Conservation (phyloP, 2,888 invertebrate species). For the Acronicta psi region DNA sequence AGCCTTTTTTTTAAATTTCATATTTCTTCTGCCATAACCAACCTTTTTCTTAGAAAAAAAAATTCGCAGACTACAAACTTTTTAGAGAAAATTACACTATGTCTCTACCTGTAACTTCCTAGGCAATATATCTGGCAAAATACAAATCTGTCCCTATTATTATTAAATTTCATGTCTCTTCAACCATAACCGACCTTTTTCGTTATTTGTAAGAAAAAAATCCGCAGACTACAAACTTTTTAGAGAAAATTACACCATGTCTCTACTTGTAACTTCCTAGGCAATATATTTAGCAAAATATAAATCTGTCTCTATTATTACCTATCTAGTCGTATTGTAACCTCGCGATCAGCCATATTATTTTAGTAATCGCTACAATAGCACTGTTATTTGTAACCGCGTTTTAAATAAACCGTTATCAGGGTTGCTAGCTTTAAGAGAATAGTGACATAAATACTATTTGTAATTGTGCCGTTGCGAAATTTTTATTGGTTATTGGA, state of each 20-base stretch:
- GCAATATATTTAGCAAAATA: slow-evolving; percentile 3
- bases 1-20: no score
- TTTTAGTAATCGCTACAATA: slow-evolving; percentile 34
- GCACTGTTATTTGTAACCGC: slow-evolving; percentile 43
- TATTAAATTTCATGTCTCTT: no score
- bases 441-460: background rate
- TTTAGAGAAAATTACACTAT: background rate
- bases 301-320: slow-evolving; percentile 24
- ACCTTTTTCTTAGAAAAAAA: no score
- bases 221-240: no score
- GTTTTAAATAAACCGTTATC: slow-evolving; percentile 21
- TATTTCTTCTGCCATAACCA: no score
- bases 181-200: no score
- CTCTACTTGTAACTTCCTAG: background rate
- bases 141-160: background rate
- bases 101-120: background rate
- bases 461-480: no score
- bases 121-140: background rate
- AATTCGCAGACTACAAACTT: no score
- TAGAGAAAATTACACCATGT: background rate
- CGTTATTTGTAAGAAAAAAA: no score
- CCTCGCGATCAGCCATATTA: slow-evolving; percentile 26
- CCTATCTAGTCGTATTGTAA: slow-evolving; percentile 27
- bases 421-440: slow-evolving; percentile 20
- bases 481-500: no score